Evolutionary conservation across 1,140 invertebrate species (phyloP), one percentile per base, ranked within the genome.

Genomic region (Dinoponera quadriceps): DNA sequence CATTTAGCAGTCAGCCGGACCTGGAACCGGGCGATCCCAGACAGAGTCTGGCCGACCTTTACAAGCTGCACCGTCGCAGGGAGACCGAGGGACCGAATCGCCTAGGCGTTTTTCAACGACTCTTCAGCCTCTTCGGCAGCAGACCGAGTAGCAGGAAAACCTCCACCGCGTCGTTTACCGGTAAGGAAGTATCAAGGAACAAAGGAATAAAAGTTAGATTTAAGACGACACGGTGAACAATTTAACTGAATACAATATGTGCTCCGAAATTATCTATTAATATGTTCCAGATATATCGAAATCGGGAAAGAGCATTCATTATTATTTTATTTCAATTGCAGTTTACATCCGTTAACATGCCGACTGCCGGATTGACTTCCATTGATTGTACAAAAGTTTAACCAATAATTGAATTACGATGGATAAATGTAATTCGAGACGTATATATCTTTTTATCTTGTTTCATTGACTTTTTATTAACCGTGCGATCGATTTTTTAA

Each of bases 1-100:
- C 94, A 78, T 95, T 95, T 93, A 96, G 96, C 91, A 97, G 96
- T 18, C 96, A 97, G 88, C 96, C 96, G 5, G 92, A 94, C 80
- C 68, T 94, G 83, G 92, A 93, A 38, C 91, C 92, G 20, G 89
- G 89, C 68, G 91, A 88, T 68, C 84, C 90, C 65, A 88, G 92
- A 77, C 91, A 92, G 80, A 94, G 93, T 78, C 84, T 94, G 33
- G 92, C 92, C 20, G 93, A 94, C 51, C 93, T 93, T 77, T 94
- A 94, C 89, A 94, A 93, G 69, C 89, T 93, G 7, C 90, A 93
- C 48, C 92, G 89, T 44, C 91, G 92, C 68, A 90, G 93, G 18
- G 93, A 94, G 59, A 93, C 92, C 60, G 93, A 93, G 48, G 92
- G 91, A 66, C 90, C 92, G 27, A 94, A 91, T 83, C 92, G 93